Conservation (phyloP, 64 coral and sea anemone genomes). For the Pachyseris speciosa region DNA sequence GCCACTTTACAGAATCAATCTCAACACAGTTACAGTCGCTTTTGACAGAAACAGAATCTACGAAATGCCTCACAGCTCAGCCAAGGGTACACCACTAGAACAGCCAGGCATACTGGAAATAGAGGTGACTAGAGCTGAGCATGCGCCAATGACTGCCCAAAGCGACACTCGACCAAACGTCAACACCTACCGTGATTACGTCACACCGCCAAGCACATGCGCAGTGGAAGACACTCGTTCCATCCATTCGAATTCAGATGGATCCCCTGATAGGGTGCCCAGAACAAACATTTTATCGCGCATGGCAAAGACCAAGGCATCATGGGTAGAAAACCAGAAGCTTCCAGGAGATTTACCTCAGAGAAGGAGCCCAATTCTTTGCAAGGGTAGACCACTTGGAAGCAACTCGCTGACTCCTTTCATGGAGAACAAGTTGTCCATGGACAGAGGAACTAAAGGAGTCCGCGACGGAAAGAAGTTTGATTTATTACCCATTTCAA, state of each 20-base stretch:
- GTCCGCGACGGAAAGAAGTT: conserved; percentile 83
- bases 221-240: conserved; percentile 38
- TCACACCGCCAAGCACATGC: neutral
- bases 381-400: conserved; percentile 48
- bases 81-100: neutral
- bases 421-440: conserved; percentile 43
- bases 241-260: conserved; percentile 37
- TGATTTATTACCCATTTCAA: conserved; percentile 87
- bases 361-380: conserved; percentile 53
- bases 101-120: neutral
- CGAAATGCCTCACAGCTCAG: neutral
- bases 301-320: conserved; percentile 85
- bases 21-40: conserved; percentile 25
- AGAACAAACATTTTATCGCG: conserved; percentile 88
- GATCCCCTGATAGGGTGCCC: conserved; percentile 25
- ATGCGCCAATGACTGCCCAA: neutral
- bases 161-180: neutral
- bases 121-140: neutral
- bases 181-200: neutral
- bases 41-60: neutral
- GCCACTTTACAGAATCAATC: neutral
- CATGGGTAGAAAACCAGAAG: conserved; percentile 84
- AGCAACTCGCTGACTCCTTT: conserved; percentile 42
- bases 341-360: conserved; percentile 7
- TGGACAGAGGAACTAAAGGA: conserved; percentile 59